These are phyloP conservation scores for Sceloporus tristichus DNA, from an alignment of 2,113 vertebrate genomes.

Conservation along the genomic window DNA sequence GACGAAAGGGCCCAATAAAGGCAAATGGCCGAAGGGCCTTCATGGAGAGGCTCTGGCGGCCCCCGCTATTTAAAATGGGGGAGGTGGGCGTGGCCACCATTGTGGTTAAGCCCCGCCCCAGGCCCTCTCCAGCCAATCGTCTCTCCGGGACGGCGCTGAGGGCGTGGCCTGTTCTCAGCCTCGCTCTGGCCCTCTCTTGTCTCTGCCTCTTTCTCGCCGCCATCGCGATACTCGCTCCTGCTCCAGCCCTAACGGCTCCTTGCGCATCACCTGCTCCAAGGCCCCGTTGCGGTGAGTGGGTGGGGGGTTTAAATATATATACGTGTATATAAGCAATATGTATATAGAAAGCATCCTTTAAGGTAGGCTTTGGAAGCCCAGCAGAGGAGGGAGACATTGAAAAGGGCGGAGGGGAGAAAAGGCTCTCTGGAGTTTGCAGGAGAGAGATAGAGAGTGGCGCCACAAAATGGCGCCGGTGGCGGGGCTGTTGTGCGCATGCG, in stretches of 20 bases:
- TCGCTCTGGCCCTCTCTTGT: constrained; percentile 10
- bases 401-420: not conserved
- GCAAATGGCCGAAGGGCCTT: not conserved
- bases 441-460: not conserved
- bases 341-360: too few species aligned
- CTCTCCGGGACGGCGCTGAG: not conserved
- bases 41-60: not conserved
- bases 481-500: constrained; percentile 5
- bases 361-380: too few species aligned
- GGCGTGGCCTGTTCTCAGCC: constrained; percentile 23
- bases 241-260: not conserved
- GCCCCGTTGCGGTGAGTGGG: constrained; percentile 18
- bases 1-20: too few species aligned
- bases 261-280: not conserved
- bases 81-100: constrained; percentile 2
- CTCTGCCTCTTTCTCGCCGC: constrained; percentile 8
- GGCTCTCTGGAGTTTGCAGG: not conserved
- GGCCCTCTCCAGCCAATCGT: not conserved
- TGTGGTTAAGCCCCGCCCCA: not conserved
- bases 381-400: too few species aligned
- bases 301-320: too few species aligned
- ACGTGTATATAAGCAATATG: too few species aligned
- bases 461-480: constrained; percentile 30
- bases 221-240: constrained; percentile 3
- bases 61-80: not conserved